Conservation (phyloP, 2,888 invertebrate genomes). For the Ichneumon xanthorius region DNA sequence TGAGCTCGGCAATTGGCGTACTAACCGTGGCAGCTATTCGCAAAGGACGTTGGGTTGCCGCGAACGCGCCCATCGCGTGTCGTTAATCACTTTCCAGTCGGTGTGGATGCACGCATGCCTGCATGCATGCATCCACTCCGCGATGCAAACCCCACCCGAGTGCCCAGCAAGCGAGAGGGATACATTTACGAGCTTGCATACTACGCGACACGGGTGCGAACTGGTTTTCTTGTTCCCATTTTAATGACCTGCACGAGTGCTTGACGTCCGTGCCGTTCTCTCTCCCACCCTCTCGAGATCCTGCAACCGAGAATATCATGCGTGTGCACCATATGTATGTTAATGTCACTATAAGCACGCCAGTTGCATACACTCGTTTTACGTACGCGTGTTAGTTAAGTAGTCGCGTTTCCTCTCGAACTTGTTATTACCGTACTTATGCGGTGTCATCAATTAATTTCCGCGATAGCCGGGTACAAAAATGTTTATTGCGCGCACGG, state of each 20-base stretch:
- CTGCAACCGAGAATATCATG: constrained; percentile 32
- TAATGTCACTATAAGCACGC: constrained; percentile 44
- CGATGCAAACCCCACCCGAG: constrained; percentile 25
- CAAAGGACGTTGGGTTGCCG: constrained; percentile 47
- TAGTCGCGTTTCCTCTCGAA: constrained; percentile 28
- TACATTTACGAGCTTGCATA: constrained; percentile 64
- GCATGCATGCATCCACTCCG: constrained; percentile 34
- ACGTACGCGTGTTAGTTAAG: constrained; percentile 33
- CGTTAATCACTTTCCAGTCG: constrained; percentile 63
- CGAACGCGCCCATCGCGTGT: constrained; percentile 59
- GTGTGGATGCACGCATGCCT: constrained; percentile 54
- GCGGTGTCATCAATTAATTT: constrained; percentile 51
- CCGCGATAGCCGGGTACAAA: constrained; percentile 25
- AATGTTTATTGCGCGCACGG: constrained; percentile 45
- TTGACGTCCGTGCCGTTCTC: constrained; percentile 32
- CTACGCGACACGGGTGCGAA: constrained; percentile 56
- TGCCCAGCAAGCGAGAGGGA: constrained; percentile 20
- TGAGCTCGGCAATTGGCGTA: constrained; percentile 38
- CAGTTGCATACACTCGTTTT: neutral
- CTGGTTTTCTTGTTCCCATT: constrained; percentile 65
- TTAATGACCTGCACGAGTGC: constrained; percentile 60
- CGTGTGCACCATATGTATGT: constrained; percentile 44
- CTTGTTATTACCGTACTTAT: constrained; percentile 49
- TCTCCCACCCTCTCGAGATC: constrained; percentile 14
- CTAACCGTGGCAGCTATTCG: constrained; percentile 9